phyloP scores from a whole-genome alignment of 2,888 invertebrate species.

The Ormyrus nitidulus region DNA sequence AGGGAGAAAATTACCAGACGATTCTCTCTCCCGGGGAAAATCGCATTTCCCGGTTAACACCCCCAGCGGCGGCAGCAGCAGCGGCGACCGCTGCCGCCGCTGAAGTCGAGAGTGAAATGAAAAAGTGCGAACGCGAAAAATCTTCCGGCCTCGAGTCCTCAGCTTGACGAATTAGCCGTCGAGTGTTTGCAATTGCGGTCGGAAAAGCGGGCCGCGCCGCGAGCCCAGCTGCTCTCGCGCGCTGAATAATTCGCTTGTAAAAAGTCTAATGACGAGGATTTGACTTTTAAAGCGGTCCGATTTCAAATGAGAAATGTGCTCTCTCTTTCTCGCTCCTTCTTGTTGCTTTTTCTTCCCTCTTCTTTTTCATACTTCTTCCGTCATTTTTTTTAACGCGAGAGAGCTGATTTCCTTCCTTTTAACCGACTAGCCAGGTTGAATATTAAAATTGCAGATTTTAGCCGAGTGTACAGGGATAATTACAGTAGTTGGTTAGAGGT shows the following conservation, averaged over 20 bases:
- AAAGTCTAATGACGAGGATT: slow-evolving; percentile 44
- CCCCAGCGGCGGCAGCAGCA: neutral
- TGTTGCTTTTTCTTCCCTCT: neutral
- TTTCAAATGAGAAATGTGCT: slow-evolving; percentile 23
- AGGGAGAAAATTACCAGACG: slow-evolving; percentile 41
- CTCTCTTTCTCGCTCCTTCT: neutral
- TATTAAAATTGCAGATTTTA: slow-evolving; percentile 1
- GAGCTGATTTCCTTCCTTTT: neutral
- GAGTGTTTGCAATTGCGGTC: slow-evolving; percentile 47
- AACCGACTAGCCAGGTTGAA: neutral
- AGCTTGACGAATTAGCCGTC: slow-evolving; percentile 42
- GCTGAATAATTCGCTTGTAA: slow-evolving; percentile 48
- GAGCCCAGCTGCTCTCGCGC: neutral
- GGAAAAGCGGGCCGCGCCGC: neutral
- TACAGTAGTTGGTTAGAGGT: too few species aligned
- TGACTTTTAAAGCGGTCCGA: slow-evolving; percentile 42
- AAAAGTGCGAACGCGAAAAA: slow-evolving; percentile 43
- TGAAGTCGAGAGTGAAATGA: slow-evolving; percentile 45
- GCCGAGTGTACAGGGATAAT: too few species aligned
- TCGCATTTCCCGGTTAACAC: slow-evolving; percentile 48
- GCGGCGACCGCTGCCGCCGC: neutral
- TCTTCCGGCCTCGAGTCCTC: slow-evolving; percentile 21
- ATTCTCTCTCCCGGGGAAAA: slow-evolving; percentile 36
- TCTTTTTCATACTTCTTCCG: neutral
- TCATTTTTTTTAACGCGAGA: neutral